Conservation (phyloP, 2,888 invertebrate genomes). For the Cheilosia pagana region DNA sequence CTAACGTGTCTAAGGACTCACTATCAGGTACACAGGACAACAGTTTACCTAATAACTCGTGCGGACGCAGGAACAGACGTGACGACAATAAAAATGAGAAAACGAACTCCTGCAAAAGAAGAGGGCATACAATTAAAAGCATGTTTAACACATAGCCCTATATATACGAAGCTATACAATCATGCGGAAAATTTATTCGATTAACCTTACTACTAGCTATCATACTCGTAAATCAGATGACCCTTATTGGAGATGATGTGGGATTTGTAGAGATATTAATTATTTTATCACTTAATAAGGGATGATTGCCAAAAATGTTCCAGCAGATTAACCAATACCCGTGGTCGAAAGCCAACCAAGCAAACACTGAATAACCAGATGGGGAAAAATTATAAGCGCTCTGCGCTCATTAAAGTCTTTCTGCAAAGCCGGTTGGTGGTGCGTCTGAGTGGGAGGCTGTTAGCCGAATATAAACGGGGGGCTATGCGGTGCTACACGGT, state of each 20-base stretch:
- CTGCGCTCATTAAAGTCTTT: slow-evolving; percentile 63
- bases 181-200: slow-evolving; percentile 53
- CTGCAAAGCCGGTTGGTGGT: slow-evolving; percentile 17
- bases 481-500: slow-evolving; percentile 16
- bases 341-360: slow-evolving; percentile 21
- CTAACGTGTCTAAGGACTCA: slow-evolving; percentile 82
- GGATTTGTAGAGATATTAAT: slow-evolving; percentile 77
- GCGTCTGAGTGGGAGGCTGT: slow-evolving; percentile 5
- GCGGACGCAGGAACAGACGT: slow-evolving; percentile 83
- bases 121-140: slow-evolving; percentile 27
- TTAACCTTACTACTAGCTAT: slow-evolving; percentile 44
- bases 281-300: slow-evolving; percentile 77
- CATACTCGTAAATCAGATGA: slow-evolving; percentile 39
- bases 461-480: background rate
- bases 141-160: background rate
- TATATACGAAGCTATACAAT: background rate
- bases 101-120: slow-evolving; percentile 81
- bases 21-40: slow-evolving; percentile 82
- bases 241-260: slow-evolving; percentile 62
- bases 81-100: slow-evolving; percentile 84
- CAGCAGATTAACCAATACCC: slow-evolving; percentile 46
- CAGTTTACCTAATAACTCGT: slow-evolving; percentile 82
- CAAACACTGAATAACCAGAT: slow-evolving; percentile 52
- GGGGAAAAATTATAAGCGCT: slow-evolving; percentile 61
- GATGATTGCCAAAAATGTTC: slow-evolving; percentile 63